Base-by-base conservation (phyloP, 92 coral and sea anemone species). In the Palythoa grandiflora region DNA sequence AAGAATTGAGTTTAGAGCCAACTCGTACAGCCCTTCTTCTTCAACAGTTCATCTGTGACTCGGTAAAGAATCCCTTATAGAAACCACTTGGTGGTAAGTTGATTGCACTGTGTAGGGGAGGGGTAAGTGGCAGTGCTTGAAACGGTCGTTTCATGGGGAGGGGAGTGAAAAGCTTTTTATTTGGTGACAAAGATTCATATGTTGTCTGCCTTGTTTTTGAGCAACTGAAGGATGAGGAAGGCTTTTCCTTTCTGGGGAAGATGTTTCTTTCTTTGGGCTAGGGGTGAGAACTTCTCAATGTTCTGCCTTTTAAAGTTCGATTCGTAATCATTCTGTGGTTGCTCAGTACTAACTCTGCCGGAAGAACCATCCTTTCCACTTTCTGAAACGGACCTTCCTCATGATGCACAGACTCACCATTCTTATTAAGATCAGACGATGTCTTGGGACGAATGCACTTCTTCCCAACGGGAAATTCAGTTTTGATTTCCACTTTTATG, bases 31-130 rank as follows among this genome's bases (percentile, higher is more conserved):
- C 59, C 89, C 90, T 83, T 95, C 94, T 48, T 90, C 96, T 59
- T 90, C 80, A 13, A 95, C 77, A 10, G 71, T 78, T 73, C 54
- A 89, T 57, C 35, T 95, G 96, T 19, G 81, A 80, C 54, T 95
- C 92, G 35, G 93, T 79, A 37, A 95, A 93, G 48, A 4, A 21
- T 2, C 86, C 76, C 63, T 66, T 81, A 50, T 12, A 65, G 15
- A 2, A 15, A 11, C 47, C 40, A 66, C 76, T 47, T 28, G 44
- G 86, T 21, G 55, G 73, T 4, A 66, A 17, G 13, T 44, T 50
- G 4, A 65, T 47, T 39, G 86, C 48, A 51, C 9, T 68, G 61
- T 81, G 75, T 28, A 81, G n/a, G 1, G 86, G 86, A 19, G 86
- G 86, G 11, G 59, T 66, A 16, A 81, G 61, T 44, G 86, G 86